Evolutionary conservation across 2,888 invertebrate genomes (phyloP), one percentile per base, ranked within the genome.

Genomic region (Eustalomyia histrio): DNA sequence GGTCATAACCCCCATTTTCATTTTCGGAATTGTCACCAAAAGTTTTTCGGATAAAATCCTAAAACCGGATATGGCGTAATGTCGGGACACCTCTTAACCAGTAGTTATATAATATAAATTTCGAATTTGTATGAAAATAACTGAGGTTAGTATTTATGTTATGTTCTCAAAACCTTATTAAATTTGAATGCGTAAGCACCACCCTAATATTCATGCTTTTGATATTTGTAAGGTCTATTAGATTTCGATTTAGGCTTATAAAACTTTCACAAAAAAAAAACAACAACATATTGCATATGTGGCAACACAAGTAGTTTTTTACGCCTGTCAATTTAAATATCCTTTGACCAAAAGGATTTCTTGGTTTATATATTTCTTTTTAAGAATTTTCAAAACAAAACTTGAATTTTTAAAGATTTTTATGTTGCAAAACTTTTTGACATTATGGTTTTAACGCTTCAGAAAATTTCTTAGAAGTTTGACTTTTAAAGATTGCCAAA

Each of bases 371-470:
- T 24, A 1, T 29, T 29, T 29, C 17, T 12, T 52, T 63, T 69
- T 47, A 24, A 18, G n/a, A 21, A 33, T 50, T 68, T 43, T 39
- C 21, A 24, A 12, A 18, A 29, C 1, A 7, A 14, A 60, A 17
- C 24, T 39, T 64, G 67, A 52, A 68, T 55, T 76, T 73, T 76
- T 35, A 55, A 64, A 33, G 39, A 72, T 58, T 63, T 57, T 72
- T 52, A 5, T 47, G 12, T 47, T 67, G 29, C 17, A 35, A 73
- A 81, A 79, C 57, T 79, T 79, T 81, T 81, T 81, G 81, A 81
- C 81, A 78, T 78, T 81, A 67, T 71, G 79, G 81, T 78, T 75
- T 81, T 81, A 81, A 81, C 74, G 81, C 81, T 81, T 81, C 81
- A 79, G 74, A 18, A 81, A 75, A 78, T 78, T 81, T 78, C 74